Base-by-base conservation (phyloP, 2,888 invertebrate genomes). In the Eurois occulta region DNA sequence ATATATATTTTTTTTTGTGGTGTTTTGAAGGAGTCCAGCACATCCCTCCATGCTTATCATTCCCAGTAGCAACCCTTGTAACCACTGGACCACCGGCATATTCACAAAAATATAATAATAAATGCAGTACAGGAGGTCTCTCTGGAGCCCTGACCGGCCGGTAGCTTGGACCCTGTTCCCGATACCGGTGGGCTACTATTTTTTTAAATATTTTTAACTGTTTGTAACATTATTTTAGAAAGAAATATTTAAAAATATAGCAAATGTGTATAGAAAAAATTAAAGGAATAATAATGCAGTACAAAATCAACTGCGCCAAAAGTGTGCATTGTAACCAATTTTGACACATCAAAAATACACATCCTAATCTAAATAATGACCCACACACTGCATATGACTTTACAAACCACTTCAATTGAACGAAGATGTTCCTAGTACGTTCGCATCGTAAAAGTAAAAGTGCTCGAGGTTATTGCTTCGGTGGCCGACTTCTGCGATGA, bases 361-460 rank as follows among this genome's bases (percentile, higher is more conserved):
- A 10, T 8, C 4, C 4, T 43, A 46, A 11, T 65, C 65, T 24
- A 66, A 66, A 72, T 75, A 77, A 75, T 75, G 72, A 66, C 83
- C 62, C 67, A 32, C 7, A 75, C 24, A 70, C 7, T 2, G 24
- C 32, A 58, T 28, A 65, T 65, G 18, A 41, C 11, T 48, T 5
- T 5, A 65, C n/a, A 76, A 46, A 21, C 16, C 13, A 18, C 55
- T 18, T 66, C 68, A 81, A 79, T 70, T 52, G 60, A 69, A 81
- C 75, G 81, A 84, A 80, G 88, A 87, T 74, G 81, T 58, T 78
- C 69, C 58, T 65, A 38, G 86, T 83, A 85, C 81, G 70, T 85
- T 79, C 72, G 84, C 77, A 76, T 70, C 78, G 87, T 83, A 91
- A 93, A 94, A 94, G 94, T 94, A 94, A 93, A 94, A 94, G 94